Evolutionary conservation across 2,888 invertebrate genomes (phyloP).

Genomic region (Scaptomyza caliginosa): DNA sequence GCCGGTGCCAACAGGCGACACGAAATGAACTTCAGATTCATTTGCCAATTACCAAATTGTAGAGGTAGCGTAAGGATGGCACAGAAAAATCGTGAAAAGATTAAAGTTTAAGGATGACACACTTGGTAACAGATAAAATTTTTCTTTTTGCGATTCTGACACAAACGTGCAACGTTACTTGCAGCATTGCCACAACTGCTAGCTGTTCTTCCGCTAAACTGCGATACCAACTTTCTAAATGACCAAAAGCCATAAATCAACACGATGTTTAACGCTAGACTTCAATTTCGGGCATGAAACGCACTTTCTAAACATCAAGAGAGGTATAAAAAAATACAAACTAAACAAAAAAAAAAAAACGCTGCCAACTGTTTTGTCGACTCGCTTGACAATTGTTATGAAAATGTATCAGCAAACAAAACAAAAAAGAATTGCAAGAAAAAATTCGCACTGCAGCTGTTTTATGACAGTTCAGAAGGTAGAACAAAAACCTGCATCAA

Average conservation of each 20-base stretch:
- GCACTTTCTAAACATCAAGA: slow-evolving; percentile 74
- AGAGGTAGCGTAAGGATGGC: slow-evolving; percentile 25
- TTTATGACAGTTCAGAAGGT: slow-evolving; percentile 55
- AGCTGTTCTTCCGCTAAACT: slow-evolving; percentile 26
- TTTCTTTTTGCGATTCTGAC: not conserved
- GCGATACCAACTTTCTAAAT: slow-evolving; percentile 49
- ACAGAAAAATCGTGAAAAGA: not conserved
- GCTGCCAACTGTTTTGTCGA: slow-evolving; percentile 34
- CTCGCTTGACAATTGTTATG: slow-evolving; percentile 51
- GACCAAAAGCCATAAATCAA: slow-evolving; percentile 63
- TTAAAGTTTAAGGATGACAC: not conserved
- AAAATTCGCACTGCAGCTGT: slow-evolving; percentile 55
- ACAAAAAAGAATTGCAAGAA: not conserved
- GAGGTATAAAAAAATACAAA: slow-evolving; percentile 20
- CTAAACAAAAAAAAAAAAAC: slow-evolving; percentile 42
- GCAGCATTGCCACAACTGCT: slow-evolving; percentile 20
- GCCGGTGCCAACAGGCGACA: slow-evolving; percentile 51
- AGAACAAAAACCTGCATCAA: slow-evolving; percentile 23
- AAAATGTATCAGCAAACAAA: slow-evolving; percentile 38
- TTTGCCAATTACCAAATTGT: slow-evolving; percentile 28
- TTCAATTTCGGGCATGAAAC: slow-evolving; percentile 63
- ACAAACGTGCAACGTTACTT: slow-evolving; percentile 1
- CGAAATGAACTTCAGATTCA: slow-evolving; percentile 44
- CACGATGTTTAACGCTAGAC: slow-evolving; percentile 24
- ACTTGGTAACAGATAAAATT: not conserved